Evolutionary conservation across 2,113 vertebrate genomes (phyloP), one percentile per base, ranked within the genome.

Genomic region (Sminthopsis crassicaudata): DNA sequence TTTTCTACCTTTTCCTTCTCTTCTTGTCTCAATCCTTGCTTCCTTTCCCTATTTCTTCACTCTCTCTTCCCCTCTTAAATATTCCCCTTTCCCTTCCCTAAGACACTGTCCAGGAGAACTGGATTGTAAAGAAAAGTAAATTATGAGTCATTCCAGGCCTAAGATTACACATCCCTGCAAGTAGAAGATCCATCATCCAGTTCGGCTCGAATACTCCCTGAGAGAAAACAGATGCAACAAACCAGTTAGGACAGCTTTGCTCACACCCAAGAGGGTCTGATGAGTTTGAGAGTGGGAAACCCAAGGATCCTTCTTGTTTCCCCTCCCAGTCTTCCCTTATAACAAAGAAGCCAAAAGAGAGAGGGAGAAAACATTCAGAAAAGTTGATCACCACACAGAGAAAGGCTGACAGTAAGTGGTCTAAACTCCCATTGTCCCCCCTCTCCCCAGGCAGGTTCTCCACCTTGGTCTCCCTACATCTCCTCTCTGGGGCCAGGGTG

Each of bases 401-500:
- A 42, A n/a, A 22, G 67, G 1, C 67, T 42, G 67, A n/a, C 14
- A 22, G 36, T 14, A 42, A 84, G 42, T 4, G 4, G 6, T 3
- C 36, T 36, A 76, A n/a, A 67, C 27, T 30, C 36, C 26, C 6
- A 22, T 36, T 84, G 16, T 5, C 1, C 16, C 36, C 19, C 14
- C 67, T n/a, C 36, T 16, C 0, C 12, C 30, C 27, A 36, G 57
- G 67, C n/a, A 42, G 19, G 27, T 2, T 30, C 10, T 9, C 50
- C 50, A 51, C 10, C 9, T 51, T 1, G 48, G 5, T 12, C 36
- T n/a, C 5, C 60, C 30, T 19, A n/a, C 0, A 0, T 8, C 5
- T 84, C 36, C 14, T 76, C 19, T 84, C 16, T 84, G 67, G 16
- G 5, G 2, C n/a, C 36, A 84, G 67, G 16, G 2, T 84, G 67